Percentiles rank a stretch among this genome's conserved stretches.
phyloP scores from a whole-genome alignment of 2,888 invertebrate genomes.

The Aphidoletes aphidimyza region DNA sequence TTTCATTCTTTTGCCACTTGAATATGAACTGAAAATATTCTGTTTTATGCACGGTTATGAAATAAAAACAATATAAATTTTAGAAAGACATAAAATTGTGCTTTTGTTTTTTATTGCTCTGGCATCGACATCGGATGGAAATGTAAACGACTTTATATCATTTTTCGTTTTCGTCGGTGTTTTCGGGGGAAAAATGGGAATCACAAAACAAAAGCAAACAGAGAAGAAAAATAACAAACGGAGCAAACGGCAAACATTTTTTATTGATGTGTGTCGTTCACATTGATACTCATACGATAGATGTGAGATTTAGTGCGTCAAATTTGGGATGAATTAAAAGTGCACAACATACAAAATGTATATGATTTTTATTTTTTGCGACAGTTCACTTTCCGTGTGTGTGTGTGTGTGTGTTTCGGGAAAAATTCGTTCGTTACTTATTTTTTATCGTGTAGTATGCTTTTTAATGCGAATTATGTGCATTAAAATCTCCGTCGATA shows the following conservation, averaged over 20 bases:
- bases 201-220: too few species aligned
- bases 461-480: slow-evolving; percentile 20
- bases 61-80: slow-evolving; percentile 49
- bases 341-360: not conserved
- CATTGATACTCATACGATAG: not conserved
- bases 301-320: slow-evolving; percentile 43
- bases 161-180: not conserved
- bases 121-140: slow-evolving; percentile 32
- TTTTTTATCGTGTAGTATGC: slow-evolving; percentile 35
- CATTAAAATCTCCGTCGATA: slow-evolving; percentile 28
- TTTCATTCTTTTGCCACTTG: not conserved
- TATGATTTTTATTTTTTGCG: too few species aligned
- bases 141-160: slow-evolving; percentile 46
- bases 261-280: slow-evolving; percentile 47
- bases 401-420: too few species aligned
- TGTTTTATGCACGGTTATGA: slow-evolving; percentile 39
- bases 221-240: too few species aligned
- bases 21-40: slow-evolving; percentile 44
- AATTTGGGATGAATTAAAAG: slow-evolving; percentile 39
- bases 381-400: not conserved
- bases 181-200: not conserved
- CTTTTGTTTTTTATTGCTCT: slow-evolving; percentile 33
- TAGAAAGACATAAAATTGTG: slow-evolving; percentile 38
- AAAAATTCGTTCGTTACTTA: too few species aligned
- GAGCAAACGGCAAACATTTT: too few species aligned